Percentiles rank a stretch among this genome's conserved stretches.
Evolutionary conservation across 2,888 invertebrate genomes (phyloP).

Genomic region (Panorpa germanica): DNA sequence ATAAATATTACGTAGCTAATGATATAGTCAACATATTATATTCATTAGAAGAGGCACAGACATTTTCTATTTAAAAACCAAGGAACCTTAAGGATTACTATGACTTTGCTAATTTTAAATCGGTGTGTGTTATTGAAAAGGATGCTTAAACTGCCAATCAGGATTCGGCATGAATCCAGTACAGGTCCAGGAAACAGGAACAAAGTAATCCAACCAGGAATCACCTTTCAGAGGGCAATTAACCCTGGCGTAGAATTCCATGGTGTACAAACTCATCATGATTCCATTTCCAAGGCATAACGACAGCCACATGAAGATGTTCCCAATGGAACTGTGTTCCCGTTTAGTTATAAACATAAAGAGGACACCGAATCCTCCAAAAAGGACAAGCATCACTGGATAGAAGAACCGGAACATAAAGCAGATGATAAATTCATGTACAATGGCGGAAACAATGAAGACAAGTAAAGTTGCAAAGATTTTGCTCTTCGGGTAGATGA

Average conservation of each 20-base stretch:
- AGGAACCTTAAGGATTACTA: no score
- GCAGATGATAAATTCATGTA: slow-evolving; percentile 75
- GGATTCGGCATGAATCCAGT: slow-evolving; percentile 11
- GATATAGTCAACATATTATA: no score
- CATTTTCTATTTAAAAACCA: no score
- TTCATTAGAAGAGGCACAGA: no score
- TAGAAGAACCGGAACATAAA: slow-evolving; percentile 71
- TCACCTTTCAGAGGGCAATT: slow-evolving; percentile 32
- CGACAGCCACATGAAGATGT: slow-evolving; percentile 70
- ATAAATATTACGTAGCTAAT: no score
- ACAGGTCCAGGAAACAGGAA: slow-evolving; percentile 31
- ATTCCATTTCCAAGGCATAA: slow-evolving; percentile 58
- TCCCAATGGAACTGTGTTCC: slow-evolving; percentile 33
- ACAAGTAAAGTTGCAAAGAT: slow-evolving; percentile 38
- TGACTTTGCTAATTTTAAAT: no score
- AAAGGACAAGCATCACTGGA: slow-evolving; percentile 64
- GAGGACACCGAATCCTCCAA: slow-evolving; percentile 46
- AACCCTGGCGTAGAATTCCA: slow-evolving; percentile 69
- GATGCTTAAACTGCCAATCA: slow-evolving; percentile 10
- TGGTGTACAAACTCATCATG: slow-evolving; percentile 45
- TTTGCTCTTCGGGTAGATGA: slow-evolving; percentile 25
- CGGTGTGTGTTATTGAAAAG: no score
- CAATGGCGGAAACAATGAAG: slow-evolving; percentile 62
- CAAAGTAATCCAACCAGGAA: slow-evolving; percentile 22
- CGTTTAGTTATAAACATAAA: slow-evolving; percentile 31